These are phyloP conservation scores for Drosophila sp. DNA, from an alignment of 1,140 invertebrate species.

Conservation along the genomic window DNA sequence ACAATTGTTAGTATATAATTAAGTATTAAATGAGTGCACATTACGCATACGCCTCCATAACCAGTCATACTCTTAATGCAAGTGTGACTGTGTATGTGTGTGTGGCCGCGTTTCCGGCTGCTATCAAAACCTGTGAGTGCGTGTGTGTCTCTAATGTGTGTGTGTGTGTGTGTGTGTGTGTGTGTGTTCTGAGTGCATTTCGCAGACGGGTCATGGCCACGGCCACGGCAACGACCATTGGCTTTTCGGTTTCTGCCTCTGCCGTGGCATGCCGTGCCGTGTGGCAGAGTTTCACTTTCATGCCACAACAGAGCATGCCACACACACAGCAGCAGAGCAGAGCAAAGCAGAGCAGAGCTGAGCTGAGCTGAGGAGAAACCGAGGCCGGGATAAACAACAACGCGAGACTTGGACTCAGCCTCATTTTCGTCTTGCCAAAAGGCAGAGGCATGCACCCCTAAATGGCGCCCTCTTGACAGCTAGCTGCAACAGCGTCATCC, in stretches of 20 bases:
- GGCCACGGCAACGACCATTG: constrained; percentile 62
- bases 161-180: constrained; percentile 27
- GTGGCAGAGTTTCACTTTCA: constrained; percentile 76
- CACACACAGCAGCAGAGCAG: constrained; percentile 31
- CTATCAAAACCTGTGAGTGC: constrained; percentile 44
- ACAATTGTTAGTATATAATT: constrained; percentile 8
- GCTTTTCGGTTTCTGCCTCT: constrained; percentile 64
- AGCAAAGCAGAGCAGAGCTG: constrained; percentile 21
- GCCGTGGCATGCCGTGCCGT: constrained; percentile 49
- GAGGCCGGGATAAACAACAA: constrained; percentile 49
- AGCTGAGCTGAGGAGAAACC: constrained; percentile 39
- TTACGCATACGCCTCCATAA: constrained; percentile 51
- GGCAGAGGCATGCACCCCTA: constrained; percentile 16
- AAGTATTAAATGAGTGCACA: constrained; percentile 27
- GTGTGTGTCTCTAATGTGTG: constrained; percentile 13
- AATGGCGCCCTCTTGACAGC: constrained; percentile 36
- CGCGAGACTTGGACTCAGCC: constrained; percentile 72
- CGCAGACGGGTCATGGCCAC: constrained; percentile 75
- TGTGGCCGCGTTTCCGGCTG: constrained; percentile 75
- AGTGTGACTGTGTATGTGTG: constrained; percentile 18
- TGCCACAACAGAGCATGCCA: constrained; percentile 36
- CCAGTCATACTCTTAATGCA: constrained; percentile 1
- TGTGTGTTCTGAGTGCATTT: constrained; percentile 57
- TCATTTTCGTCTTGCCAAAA: constrained; percentile 64
- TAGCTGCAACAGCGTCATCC: constrained; percentile 48